A percentile compares a stretch with the other conserved stretches of the same genome.
Conservation (phyloP, 2,797 vertebrate genomes). For the Erpetoichthys calabaricus region DNA sequence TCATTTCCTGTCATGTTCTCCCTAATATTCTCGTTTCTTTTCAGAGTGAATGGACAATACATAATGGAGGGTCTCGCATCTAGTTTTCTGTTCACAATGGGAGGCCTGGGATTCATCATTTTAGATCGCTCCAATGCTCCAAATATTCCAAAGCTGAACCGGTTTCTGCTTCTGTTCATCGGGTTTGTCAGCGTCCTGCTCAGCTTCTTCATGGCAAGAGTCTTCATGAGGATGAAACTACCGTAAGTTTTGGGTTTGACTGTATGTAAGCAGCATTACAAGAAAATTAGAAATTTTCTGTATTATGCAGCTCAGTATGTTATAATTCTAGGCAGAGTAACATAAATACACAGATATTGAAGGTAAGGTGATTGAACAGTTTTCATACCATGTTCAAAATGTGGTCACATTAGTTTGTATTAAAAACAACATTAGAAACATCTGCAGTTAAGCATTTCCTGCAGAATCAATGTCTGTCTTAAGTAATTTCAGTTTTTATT, state of each 20-base stretch:
- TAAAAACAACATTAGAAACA: no score
- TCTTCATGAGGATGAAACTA: constrained; percentile 98
- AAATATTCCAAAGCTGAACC: constrained; percentile 94
- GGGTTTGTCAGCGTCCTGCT: constrained; percentile 92
- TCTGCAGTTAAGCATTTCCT: no score
- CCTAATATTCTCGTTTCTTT: constrained; percentile 8
- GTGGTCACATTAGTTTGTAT: no score
- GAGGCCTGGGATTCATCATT: constrained; percentile 95
- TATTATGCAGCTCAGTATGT: no score
- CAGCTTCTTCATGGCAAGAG: constrained; percentile 98
- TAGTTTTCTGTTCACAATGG: constrained; percentile 98
- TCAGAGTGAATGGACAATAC: constrained; percentile 92
- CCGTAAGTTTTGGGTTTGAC: constrained; percentile 66
- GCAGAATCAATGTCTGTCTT: no score
- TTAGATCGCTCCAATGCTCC: constrained; percentile 94
- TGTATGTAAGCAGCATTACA: background rate
- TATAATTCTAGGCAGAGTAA: no score
- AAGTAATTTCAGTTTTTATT: no score
- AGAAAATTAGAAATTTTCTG: background rate
- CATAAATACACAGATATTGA: no score
- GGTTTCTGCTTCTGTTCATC: constrained; percentile 92
- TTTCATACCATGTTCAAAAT: no score
- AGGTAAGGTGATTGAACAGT: no score
- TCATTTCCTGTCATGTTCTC: background rate
- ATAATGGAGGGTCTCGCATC: constrained; percentile 97